phyloP scores from a whole-genome alignment of 2,113 vertebrate genomes.

The Hoplias malabaricus region DNA sequence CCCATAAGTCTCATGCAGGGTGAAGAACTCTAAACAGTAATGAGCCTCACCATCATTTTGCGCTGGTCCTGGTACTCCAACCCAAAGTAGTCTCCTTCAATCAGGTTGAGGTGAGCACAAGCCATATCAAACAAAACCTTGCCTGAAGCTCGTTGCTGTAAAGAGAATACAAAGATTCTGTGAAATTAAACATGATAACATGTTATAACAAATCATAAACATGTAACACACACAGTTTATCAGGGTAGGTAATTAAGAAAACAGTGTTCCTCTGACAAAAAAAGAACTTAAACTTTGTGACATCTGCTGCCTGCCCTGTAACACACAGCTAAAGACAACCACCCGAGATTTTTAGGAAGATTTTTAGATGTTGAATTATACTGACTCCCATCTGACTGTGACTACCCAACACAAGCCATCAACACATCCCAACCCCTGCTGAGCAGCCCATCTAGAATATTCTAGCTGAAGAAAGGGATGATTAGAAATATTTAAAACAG shows the following conservation, averaged over 20 bases:
- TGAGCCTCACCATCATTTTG: slow-evolving; percentile 86
- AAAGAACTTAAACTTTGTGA: not conserved
- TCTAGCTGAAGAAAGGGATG: not conserved
- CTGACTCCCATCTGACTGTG: not conserved
- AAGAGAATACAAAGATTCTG: slow-evolving; percentile 7
- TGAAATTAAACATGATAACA: not conserved
- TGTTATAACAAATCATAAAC: not conserved
- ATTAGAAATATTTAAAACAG: not conserved
- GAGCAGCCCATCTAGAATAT: not conserved
- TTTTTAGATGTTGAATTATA: not conserved
- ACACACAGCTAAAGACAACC: not conserved
- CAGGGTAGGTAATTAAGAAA: not conserved
- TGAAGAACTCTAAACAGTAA: not conserved
- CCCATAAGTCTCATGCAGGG: not conserved
- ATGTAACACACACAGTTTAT: not conserved
- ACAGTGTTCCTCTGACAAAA: not conserved
- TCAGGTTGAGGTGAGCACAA: slow-evolving; percentile 91
- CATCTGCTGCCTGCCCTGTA: not conserved
- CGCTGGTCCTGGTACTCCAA: slow-evolving; percentile 93
- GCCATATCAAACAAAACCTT: slow-evolving; percentile 91
- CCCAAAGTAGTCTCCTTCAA: slow-evolving; percentile 98
- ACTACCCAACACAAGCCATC: not conserved
- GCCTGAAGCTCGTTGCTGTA: slow-evolving; percentile 90
- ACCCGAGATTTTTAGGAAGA: not conserved
- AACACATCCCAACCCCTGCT: not conserved